Percentiles rank a stretch among this genome's conserved stretches.
phyloP scores from a whole-genome alignment of 2,113 vertebrate species.

The Periophthalmus modestus region DNA sequence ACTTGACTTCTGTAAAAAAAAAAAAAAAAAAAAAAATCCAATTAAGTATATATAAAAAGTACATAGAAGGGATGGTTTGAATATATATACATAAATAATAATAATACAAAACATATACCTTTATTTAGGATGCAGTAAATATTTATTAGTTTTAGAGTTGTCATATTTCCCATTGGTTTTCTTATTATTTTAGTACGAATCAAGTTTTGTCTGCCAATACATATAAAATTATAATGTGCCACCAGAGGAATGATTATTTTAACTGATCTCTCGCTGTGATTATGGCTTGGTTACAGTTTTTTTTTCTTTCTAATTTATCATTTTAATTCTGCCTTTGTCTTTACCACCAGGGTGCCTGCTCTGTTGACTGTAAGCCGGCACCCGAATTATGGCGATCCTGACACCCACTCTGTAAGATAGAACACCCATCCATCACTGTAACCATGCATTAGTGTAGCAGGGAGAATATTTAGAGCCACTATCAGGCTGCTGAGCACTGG shows the following conservation, averaged over 20 bases:
- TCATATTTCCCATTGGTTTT: neutral
- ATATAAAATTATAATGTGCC: neutral
- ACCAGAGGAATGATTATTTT: neutral
- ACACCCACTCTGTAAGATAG: slow-evolving; percentile 65
- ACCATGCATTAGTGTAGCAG: slow-evolving; percentile 72
- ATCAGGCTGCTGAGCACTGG: slow-evolving; percentile 45
- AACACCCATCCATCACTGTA: slow-evolving; percentile 76
- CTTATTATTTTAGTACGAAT: neutral
- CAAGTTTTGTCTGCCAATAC: neutral
- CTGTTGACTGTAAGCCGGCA: slow-evolving; percentile 62
- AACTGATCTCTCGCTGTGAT: slow-evolving; percentile 30
- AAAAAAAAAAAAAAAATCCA: too few species aligned
- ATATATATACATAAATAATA: too few species aligned
- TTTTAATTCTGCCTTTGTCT: neutral
- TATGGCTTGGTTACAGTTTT: slow-evolving; percentile 3
- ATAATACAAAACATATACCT: neutral
- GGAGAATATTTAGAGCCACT: slow-evolving; percentile 44
- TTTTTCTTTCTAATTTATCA: neutral
- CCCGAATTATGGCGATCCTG: slow-evolving; percentile 77
- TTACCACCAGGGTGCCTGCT: neutral
- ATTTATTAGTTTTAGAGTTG: neutral
- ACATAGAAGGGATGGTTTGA: slow-evolving; percentile 1
- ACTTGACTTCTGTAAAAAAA: neutral
- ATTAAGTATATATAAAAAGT: slow-evolving; percentile 2
- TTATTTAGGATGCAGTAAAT: neutral